Evolutionary conservation across 2,113 vertebrate species (phyloP).

Genomic region (Phocoena phocoena): DNA sequence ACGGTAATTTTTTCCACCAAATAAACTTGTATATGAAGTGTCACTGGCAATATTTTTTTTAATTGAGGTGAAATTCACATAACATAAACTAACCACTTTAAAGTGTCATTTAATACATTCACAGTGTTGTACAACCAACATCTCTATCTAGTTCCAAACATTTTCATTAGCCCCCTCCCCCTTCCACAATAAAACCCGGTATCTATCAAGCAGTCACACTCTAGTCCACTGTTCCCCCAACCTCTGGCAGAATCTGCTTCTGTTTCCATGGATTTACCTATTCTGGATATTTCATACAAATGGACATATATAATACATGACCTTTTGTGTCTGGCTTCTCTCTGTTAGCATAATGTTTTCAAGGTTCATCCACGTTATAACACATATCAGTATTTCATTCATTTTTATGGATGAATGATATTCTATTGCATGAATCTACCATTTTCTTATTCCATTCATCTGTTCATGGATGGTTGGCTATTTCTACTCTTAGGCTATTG

Average conservation of each 20-base stretch:
- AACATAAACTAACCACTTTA: not conserved
- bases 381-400: not conserved
- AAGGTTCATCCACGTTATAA: not conserved
- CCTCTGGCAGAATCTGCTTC: not conserved
- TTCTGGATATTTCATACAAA: not conserved
- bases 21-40: not conserved
- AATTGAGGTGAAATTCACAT: not conserved
- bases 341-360: not conserved
- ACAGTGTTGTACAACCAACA: not conserved
- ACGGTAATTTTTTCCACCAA: not conserved
- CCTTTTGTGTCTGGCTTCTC: not conserved
- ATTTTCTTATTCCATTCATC: not conserved
- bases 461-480: not conserved
- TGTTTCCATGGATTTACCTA: not conserved
- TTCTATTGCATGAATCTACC: not conserved
- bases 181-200: not conserved
- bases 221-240: not conserved
- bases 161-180: not conserved
- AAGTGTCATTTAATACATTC: not conserved
- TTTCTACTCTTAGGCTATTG: not conserved
- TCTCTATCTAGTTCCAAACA: not conserved
- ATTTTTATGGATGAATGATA: not conserved
- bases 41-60: not conserved
- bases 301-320: not conserved
- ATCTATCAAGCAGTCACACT: not conserved